Evolutionary conservation across 2,113 vertebrate species (phyloP), one percentile per base, ranked within the genome.

Genomic region (Clarias gariepinus): DNA sequence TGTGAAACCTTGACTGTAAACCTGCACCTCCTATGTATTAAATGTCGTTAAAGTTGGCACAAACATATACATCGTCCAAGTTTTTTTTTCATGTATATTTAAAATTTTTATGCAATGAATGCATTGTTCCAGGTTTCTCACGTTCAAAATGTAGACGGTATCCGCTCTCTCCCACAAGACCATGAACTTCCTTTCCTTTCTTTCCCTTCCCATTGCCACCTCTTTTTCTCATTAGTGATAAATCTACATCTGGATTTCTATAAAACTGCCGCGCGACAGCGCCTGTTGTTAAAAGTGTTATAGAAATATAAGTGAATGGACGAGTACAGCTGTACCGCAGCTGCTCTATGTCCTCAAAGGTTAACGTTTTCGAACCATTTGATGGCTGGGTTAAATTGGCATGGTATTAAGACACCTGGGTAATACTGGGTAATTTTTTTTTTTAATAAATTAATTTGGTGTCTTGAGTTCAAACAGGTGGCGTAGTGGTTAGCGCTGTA

Each of bases 1-100:
- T 86, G 53, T 89, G 58, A 66, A 85, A 84, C 79, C 64, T 76
- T 53, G 60, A 63, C 28, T 58, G 66, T 82, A 47, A 83, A 68
- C 1, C 9, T 69, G 71, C 53, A 79, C 76, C 81, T 86, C 60
- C 82, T 69, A n/a, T 28, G 53, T 81, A 81, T 71, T 86, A 33
- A 66, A 53, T 28, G 55, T 69, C 52, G 41, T 58, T 82, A 78
- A 60, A 57, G 58, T 58, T 74, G 21, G 60, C 57, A 21, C 60
- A 78, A 64, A 3, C 13, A 63, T 41, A 16, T 52, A 81, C 28
- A 25, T 23, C n/a, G 47, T 63, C 33, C 30, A 77, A 18, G 9
- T 52, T 18, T 33, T 12, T 12, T 76, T 82, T 13, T n/a, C 3
- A 2, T 19, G 15, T 78, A 55, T 79, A 0, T 13, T 71, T 61